Evolutionary conservation across 2,888 invertebrate genomes (phyloP).

Genomic region (Chymomyza caudatula): DNA sequence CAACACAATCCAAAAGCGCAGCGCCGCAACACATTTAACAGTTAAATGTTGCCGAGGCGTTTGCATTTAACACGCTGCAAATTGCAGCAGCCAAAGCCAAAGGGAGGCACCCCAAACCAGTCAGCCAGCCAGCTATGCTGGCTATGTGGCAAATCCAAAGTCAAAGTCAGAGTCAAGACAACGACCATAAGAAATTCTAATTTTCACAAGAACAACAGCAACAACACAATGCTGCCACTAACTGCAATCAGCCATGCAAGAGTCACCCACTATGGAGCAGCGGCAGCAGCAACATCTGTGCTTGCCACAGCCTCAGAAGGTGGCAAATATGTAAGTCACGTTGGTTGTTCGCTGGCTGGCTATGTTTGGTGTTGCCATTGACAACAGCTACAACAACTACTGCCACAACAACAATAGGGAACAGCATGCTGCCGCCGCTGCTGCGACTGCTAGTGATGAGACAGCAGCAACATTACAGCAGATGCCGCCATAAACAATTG

Average conservation of each 20-base stretch:
- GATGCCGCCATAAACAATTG: conserved; percentile 72
- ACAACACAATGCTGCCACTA: conserved; percentile 16
- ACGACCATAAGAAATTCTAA: conserved; percentile 69
- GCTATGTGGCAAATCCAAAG: conserved; percentile 11
- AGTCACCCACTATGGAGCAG: conserved; percentile 55
- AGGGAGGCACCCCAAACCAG: conserved; percentile 24
- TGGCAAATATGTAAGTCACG: conserved; percentile 72
- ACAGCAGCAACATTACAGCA: conserved; percentile 33
- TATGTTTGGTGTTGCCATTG: conserved; percentile 64
- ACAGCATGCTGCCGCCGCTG: conserved; percentile 29
- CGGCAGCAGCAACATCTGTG: conserved; percentile 22
- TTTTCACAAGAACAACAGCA: conserved; percentile 37
- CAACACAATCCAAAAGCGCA: neutral
- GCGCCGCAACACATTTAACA: conserved; percentile 46
- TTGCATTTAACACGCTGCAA: conserved; percentile 70
- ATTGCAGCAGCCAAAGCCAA: conserved; percentile 61
- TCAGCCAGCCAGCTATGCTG: neutral
- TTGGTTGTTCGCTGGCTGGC: conserved; percentile 47
- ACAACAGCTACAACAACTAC: conserved; percentile 47
- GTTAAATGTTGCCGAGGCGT: conserved; percentile 63
- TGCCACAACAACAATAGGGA: conserved; percentile 31
- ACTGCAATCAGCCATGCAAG: conserved; percentile 55
- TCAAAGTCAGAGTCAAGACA: conserved; percentile 44
- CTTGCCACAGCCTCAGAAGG: conserved; percentile 45
- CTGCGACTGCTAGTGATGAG: conserved; percentile 33